Conservation (phyloP, 2,797 vertebrate species). For the Octomys mimax region DNA sequence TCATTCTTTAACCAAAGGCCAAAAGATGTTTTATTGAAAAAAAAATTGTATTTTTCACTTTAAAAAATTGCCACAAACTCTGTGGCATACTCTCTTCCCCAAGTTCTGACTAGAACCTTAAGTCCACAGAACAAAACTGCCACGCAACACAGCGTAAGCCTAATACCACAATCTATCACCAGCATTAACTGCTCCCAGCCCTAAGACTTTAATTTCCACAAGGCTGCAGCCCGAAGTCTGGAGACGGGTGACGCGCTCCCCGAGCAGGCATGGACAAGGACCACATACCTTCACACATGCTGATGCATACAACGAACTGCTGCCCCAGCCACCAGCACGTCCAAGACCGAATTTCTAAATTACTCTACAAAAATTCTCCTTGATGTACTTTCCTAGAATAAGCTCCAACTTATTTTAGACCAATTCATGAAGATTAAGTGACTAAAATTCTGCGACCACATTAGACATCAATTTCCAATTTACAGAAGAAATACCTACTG, state of each 20-base stretch:
- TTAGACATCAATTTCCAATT: slow-evolving; percentile 77
- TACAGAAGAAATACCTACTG: slow-evolving; percentile 77
- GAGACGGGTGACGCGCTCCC: slow-evolving; percentile 76
- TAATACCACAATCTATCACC: slow-evolving; percentile 76
- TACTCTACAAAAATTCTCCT: slow-evolving; percentile 60
- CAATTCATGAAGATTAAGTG: slow-evolving; percentile 58
- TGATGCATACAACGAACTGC: slow-evolving; percentile 83
- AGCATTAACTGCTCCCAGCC: slow-evolving; percentile 82
- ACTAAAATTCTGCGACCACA: slow-evolving; percentile 69
- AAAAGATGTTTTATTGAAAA: slow-evolving; percentile 5
- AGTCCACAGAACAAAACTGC: slow-evolving; percentile 77
- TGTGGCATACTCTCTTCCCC: slow-evolving; percentile 67
- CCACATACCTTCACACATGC: slow-evolving; percentile 86
- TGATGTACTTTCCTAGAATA: slow-evolving; percentile 46
- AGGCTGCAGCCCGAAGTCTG: slow-evolving; percentile 78
- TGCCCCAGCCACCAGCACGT: slow-evolving; percentile 72
- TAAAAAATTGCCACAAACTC: slow-evolving; percentile 58
- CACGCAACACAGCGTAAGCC: slow-evolving; percentile 64
- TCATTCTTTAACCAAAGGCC: slow-evolving; percentile 44
- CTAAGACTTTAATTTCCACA: slow-evolving; percentile 88
- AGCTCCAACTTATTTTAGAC: slow-evolving; percentile 10
- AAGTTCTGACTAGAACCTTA: slow-evolving; percentile 71
- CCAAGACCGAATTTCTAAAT: slow-evolving; percentile 69
- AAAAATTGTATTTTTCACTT: slow-evolving; percentile 44
- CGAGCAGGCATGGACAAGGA: slow-evolving; percentile 88